phyloP scores from a whole-genome alignment of 2,888 invertebrate genomes.

The Apantesis nais region DNA sequence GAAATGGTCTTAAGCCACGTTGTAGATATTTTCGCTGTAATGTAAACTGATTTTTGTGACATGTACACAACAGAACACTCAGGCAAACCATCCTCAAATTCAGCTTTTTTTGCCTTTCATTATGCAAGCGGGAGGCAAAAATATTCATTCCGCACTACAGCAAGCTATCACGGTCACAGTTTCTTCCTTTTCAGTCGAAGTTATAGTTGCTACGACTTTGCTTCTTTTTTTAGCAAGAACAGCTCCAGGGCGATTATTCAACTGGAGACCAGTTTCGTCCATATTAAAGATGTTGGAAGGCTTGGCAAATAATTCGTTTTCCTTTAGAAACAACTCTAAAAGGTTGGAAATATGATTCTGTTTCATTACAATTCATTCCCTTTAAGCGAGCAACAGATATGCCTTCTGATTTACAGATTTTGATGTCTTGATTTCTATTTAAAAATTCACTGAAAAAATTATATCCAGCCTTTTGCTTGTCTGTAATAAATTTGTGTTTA shows the following conservation, averaged over 20 bases:
- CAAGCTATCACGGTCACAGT: conserved; percentile 55
- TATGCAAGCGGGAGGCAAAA: conserved; percentile 30
- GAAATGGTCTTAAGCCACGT: conserved; percentile 32
- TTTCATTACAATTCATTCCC: conserved; percentile 5
- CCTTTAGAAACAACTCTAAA: no score
- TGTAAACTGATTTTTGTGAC: conserved; percentile 36
- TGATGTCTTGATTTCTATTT: conserved; percentile 1
- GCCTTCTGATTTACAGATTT: background rate
- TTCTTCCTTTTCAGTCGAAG: conserved; percentile 58
- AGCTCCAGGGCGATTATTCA: conserved; percentile 34
- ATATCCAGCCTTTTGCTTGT: background rate
- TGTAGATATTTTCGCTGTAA: conserved; percentile 29
- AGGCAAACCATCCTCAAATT: conserved; percentile 37
- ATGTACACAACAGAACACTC: conserved; percentile 29
- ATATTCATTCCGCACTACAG: conserved; percentile 56
- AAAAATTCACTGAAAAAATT: background rate
- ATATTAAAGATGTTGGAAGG: conserved; percentile 33
- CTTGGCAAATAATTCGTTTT: conserved; percentile 10
- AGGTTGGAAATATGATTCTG: conserved; percentile 26
- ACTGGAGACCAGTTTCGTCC: conserved; percentile 38
- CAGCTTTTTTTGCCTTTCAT: conserved; percentile 20
- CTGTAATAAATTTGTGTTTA: background rate
- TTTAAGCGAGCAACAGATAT: background rate
- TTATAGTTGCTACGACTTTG: conserved; percentile 49
- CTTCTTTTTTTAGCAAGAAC: conserved; percentile 37